Evolutionary conservation across 2,888 invertebrate species (phyloP), one percentile per base, ranked within the genome.

Genomic region (Agrotis exclamationis): DNA sequence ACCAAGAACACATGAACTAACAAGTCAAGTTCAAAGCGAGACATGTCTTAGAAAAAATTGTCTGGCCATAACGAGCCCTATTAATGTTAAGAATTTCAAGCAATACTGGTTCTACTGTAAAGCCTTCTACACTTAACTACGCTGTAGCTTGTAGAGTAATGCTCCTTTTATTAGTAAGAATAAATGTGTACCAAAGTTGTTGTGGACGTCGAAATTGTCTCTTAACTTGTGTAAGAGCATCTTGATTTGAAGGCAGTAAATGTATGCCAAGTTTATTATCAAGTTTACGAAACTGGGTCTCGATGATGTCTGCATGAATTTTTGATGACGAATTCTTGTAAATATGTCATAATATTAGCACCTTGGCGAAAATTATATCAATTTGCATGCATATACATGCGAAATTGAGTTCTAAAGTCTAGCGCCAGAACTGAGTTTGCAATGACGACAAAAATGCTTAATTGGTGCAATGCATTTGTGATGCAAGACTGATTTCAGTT

Each of bases 311-410:
- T 53, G 39, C 24, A 20, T 24, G 6, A 5, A 57, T 74, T 50
- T 66, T 60, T 56, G 50, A 69, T 81, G 78, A 74, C 72, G 39
- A 63, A 64, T 62, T 70, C 33, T 71, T 59, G 44, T 58, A 72
- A 74, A 62, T 48, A 66, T 72, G 68, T 76, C 72, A 74, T 57
- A 73, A 73, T 71, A 71, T 79, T 75, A 59, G 51, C 80, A 76
- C 66, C 20, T 70, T 58, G 14, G 33, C 71, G 57, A 63, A 73
- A 76, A 79, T 60, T 48, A 51, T 20, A 62, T 24, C 53, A 79
- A 70, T 63, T 66, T 48, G 33, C 63, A 70, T 16, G 28, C 2
- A 57, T 54, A 65, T 22, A 57, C 58, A 65, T 22, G 50, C 66
- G 45, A 83, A 56, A 56, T n/a, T 70, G 45, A 48, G 22, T 59